Evolutionary conservation across 2,888 invertebrate genomes (phyloP).

Genomic region (Oithona nana): DNA sequence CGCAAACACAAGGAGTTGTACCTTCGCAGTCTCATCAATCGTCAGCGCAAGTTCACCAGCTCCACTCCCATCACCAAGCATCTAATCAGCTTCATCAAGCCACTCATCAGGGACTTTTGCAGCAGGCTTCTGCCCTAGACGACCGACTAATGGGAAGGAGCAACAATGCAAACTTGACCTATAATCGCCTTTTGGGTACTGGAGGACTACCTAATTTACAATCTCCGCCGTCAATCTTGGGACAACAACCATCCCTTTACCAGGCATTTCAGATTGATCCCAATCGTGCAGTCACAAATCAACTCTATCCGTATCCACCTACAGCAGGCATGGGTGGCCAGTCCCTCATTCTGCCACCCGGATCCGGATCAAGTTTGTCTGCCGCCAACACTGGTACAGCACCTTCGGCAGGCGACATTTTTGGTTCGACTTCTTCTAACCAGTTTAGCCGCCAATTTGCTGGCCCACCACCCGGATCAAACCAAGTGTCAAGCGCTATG

Average conservation of each 20-base stretch:
- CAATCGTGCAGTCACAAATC: conserved; percentile 26
- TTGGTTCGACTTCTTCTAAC: neutral
- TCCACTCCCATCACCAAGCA: neutral
- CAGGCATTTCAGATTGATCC: conserved; percentile 53
- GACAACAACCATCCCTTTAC: conserved; percentile 48
- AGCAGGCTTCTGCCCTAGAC: neutral
- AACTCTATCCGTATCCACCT: conserved; percentile 19
- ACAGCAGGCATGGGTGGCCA: conserved; percentile 14
- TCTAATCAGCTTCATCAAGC: neutral
- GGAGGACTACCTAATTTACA: neutral
- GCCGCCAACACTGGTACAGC: neutral
- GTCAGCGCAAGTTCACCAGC: neutral
- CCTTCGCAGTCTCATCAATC: neutral
- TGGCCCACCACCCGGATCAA: neutral
- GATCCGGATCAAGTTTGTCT: neutral
- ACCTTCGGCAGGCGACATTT: neutral
- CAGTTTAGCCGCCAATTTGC: neutral
- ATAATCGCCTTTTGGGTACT: neutral
- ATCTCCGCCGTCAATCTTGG: conserved; percentile 7
- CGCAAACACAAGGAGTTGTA: neutral
- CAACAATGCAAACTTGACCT: neutral
- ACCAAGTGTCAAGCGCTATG: neutral
- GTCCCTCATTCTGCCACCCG: conserved; percentile 11
- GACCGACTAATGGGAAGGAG: neutral
- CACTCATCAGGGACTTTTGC: neutral